These are phyloP conservation scores for Glyphotaelius pellucidus DNA, from an alignment of 2,888 invertebrate genomes.

Conservation along the genomic window DNA sequence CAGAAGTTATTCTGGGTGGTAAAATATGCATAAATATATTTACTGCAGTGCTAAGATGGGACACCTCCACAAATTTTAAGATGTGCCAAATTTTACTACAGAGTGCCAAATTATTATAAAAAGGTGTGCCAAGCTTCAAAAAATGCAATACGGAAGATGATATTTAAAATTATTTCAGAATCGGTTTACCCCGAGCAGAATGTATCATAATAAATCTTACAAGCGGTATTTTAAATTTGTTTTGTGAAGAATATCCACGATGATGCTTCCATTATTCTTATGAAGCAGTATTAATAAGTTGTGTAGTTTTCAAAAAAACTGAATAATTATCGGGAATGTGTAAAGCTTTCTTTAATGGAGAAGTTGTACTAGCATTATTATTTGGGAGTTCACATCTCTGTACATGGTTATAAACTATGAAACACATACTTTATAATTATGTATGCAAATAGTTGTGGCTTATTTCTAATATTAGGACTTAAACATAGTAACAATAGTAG, in stretches of 20 bases:
- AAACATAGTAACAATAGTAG: conserved; percentile 17
- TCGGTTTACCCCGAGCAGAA: not conserved
- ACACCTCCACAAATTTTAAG: not conserved
- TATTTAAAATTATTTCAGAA: not conserved
- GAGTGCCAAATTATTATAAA: not conserved
- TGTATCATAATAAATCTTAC: not conserved
- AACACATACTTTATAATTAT: conserved; percentile 18
- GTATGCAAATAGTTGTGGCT: conserved; percentile 18
- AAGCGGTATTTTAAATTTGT: not conserved
- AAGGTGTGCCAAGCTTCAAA: not conserved
- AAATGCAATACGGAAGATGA: not conserved
- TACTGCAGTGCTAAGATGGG: not conserved
- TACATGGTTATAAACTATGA: not conserved
- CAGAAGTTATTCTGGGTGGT: not conserved
- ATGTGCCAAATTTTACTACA: not conserved
- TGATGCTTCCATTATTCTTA: conserved; percentile 60
- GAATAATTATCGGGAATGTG: not conserved
- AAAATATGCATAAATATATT: not conserved
- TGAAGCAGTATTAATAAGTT: conserved; percentile 50
- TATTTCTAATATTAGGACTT: not conserved
- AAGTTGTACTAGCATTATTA: conserved; percentile 28
- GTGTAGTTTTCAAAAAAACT: conserved; percentile 12
- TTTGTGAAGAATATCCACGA: conserved; percentile 29
- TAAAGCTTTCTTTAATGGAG: conserved; percentile 27
- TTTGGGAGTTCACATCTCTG: conserved; percentile 11